Conservation (phyloP, 2,797 vertebrate species). For the Cyclopterus lumpus region DNA sequence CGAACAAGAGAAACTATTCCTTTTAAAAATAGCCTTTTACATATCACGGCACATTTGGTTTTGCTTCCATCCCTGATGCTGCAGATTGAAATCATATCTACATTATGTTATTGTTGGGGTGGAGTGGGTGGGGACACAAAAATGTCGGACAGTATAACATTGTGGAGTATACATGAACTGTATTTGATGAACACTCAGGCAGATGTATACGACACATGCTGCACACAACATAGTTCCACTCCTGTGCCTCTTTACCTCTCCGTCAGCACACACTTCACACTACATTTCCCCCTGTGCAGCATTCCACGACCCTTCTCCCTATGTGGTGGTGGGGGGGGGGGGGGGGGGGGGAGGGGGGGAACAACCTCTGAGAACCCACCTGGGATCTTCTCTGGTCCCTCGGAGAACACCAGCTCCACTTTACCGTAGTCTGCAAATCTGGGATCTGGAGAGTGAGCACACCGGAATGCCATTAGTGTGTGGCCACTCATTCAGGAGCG, state of each 20-base stretch:
- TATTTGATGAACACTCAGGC: background rate
- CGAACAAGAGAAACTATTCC: background rate
- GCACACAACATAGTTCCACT: constrained; percentile 40
- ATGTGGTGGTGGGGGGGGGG: constrained; percentile 54
- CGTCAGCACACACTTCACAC: constrained; percentile 81
- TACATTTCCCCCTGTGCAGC: constrained; percentile 72
- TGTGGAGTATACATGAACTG: background rate
- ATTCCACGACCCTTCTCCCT: constrained; percentile 71
- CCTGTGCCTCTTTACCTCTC: constrained; percentile 68
- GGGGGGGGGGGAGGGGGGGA: background rate
- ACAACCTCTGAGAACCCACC: constrained; percentile 74
- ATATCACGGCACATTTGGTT: background rate
- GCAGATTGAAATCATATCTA: background rate
- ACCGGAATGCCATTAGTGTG: constrained; percentile 45
- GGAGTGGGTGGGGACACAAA: too few relatives aligned
- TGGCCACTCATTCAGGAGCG: constrained; percentile 13
- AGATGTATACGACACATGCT: background rate
- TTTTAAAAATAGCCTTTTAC: background rate
- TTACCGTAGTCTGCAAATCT: constrained; percentile 92
- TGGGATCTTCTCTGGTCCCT: constrained; percentile 90
- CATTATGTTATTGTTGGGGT: too few relatives aligned
- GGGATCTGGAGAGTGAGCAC: constrained; percentile 85
- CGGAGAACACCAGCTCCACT: constrained; percentile 94
- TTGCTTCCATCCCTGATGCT: background rate
- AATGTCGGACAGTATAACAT: background rate